These are phyloP conservation scores for Drosophila kanapiae DNA, from an alignment of 1,140 invertebrate genomes.

Conservation along the genomic window DNA sequence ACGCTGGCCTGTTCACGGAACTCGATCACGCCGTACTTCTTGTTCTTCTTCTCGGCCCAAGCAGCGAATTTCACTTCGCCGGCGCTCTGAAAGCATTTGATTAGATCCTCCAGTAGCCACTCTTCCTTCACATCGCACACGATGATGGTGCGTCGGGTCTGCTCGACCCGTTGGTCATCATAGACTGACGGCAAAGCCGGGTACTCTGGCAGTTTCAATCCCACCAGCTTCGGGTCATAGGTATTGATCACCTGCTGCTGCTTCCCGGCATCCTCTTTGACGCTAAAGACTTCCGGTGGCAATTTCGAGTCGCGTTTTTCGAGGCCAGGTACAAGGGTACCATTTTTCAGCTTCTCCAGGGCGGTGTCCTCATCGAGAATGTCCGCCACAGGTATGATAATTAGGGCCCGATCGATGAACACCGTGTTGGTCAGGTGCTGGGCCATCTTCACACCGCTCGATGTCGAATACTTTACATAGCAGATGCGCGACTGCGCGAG, in stretches of 20 bases:
- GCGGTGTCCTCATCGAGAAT: constrained; percentile 98
- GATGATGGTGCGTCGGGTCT: constrained; percentile 96
- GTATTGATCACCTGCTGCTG: constrained; percentile 95
- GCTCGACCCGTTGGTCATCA: constrained; percentile 97
- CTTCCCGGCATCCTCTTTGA: constrained; percentile 93
- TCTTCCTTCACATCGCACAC: constrained; percentile 91
- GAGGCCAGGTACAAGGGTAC: constrained; percentile 92
- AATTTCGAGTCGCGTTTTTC: constrained; percentile 93
- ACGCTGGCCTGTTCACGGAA: constrained; percentile 96
- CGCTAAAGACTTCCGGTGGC: constrained; percentile 95
- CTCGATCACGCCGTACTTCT: constrained; percentile 95
- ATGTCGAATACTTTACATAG: constrained; percentile 98
- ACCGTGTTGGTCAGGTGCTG: constrained; percentile 99
- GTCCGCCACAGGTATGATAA: constrained; percentile 96
- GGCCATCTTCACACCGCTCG: constrained; percentile 92
- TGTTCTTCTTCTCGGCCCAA: constrained; percentile 93
- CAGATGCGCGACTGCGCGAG: constrained; percentile 96
- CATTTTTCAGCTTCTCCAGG: constrained; percentile 95
- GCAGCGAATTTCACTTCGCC: constrained; percentile 98
- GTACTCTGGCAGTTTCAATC: constrained; percentile 95
- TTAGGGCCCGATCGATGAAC: constrained; percentile 98
- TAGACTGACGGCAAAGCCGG: constrained; percentile 96
- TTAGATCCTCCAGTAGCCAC: constrained; percentile 90
- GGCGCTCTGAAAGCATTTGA: constrained; percentile 94
- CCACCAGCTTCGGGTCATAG: constrained; percentile 94